phyloP scores from a whole-genome alignment of 2,888 invertebrate species.

The Trichogramma evanescens region DNA sequence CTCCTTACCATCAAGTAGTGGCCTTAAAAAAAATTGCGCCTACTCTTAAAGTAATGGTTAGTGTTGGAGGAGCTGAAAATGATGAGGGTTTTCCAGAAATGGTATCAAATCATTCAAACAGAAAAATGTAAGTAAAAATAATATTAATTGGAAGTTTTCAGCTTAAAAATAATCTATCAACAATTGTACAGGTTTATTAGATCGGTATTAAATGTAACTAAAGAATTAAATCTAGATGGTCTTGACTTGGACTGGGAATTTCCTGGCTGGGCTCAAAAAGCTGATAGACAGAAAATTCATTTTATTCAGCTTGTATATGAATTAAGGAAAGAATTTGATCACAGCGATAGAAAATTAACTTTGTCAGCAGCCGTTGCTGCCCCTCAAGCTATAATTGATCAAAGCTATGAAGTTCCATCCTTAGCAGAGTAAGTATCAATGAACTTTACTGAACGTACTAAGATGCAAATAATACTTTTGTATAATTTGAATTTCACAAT shows the following conservation, averaged over 20 bases:
- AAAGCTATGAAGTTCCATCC: constrained; percentile 71
- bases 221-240: constrained; percentile 58
- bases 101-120: constrained; percentile 63
- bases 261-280: constrained; percentile 53
- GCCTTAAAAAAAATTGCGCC: constrained; percentile 57
- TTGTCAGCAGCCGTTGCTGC: constrained; percentile 76
- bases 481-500: neutral
- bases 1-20: constrained; percentile 47
- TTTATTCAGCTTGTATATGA: constrained; percentile 70
- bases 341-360: constrained; percentile 52
- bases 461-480: neutral
- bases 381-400: constrained; percentile 65
- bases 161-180: neutral
- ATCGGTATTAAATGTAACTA: constrained; percentile 51
- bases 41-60: constrained; percentile 68
- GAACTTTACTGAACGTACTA: neutral
- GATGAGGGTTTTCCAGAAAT: constrained; percentile 62
- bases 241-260: constrained; percentile 85
- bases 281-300: constrained; percentile 58
- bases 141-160: neutral
- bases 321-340: constrained; percentile 60
- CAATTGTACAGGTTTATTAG: constrained; percentile 49
- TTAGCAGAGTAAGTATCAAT: constrained; percentile 58
- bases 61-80: constrained; percentile 58
- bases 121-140: constrained; percentile 51